These are phyloP conservation scores for Pocillopora grandis DNA, from an alignment of 92 coral and sea anemone species.

Conservation along the genomic window DNA sequence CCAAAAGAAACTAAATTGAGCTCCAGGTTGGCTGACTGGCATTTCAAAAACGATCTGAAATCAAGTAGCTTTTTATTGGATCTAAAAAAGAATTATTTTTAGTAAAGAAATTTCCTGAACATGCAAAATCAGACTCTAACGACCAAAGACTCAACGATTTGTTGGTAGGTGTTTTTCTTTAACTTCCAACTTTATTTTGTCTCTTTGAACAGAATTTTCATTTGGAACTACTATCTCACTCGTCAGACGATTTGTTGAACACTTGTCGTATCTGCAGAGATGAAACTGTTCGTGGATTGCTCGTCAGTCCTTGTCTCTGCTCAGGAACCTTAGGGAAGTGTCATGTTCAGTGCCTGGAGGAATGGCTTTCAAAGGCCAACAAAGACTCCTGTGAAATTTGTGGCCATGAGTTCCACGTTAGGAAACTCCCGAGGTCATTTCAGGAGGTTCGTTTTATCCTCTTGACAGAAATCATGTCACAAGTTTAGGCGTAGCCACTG, in stretches of 20 bases:
- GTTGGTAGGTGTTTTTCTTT: not conserved
- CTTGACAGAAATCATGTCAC: no score
- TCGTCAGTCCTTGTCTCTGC: conserved; percentile 86
- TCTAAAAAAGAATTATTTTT: no score
- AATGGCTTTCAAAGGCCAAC: conserved; percentile 87
- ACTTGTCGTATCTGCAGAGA: conserved; percentile 94
- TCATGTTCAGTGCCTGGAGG: conserved; percentile 85
- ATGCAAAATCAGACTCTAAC: no score
- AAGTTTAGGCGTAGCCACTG: no score
- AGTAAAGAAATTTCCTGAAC: no score
- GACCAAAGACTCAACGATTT: no score
- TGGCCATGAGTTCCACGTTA: conserved; percentile 64
- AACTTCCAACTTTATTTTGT: not conserved
- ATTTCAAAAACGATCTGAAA: no score
- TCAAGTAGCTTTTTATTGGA: no score
- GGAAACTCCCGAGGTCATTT: conserved; percentile 69
- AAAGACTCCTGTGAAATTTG: conserved; percentile 88
- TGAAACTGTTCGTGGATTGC: conserved; percentile 54
- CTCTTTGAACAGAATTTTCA: conserved; percentile 17
- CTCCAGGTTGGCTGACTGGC: no score
- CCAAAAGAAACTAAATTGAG: no score
- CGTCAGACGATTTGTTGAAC: conserved; percentile 41
- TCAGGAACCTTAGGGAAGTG: conserved; percentile 87
- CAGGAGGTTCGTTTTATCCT: conserved; percentile 58
- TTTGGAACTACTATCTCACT: conserved; percentile 9